Evolutionary conservation across 92 coral and sea anemone genomes (phyloP).

Genomic region (Palythoa grandiflora): DNA sequence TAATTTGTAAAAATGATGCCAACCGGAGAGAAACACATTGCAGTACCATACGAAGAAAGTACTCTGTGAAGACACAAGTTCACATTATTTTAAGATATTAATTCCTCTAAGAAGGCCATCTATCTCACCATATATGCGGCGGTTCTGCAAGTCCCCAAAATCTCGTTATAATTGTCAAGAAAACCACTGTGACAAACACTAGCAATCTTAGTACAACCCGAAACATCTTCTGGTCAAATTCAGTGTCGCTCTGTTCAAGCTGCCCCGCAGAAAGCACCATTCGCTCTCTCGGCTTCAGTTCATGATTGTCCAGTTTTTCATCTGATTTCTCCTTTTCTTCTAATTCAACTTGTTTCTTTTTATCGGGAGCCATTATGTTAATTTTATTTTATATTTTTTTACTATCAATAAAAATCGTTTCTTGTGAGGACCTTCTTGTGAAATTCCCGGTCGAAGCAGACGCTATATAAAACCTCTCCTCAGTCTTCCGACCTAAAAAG

Average conservation of each 20-base stretch:
- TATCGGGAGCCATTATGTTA: conserved; percentile 25
- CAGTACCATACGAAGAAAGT: background rate
- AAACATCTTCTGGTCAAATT: conserved; percentile 33
- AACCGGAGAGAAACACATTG: background rate
- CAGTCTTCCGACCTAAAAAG: conserved; percentile 5
- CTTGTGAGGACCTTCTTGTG: conserved; percentile 31
- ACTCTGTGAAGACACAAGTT: background rate
- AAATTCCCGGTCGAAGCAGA: conserved; percentile 48
- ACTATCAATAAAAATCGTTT: background rate
- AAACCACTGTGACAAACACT: conserved; percentile 71
- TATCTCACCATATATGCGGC: conserved; percentile 94
- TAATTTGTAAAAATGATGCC: background rate
- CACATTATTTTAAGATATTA: background rate
- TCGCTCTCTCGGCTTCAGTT: background rate
- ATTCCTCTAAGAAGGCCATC: conserved; percentile 53
- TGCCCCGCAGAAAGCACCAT: background rate
- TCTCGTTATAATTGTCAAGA: conserved; percentile 82
- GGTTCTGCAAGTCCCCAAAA: conserved; percentile 83
- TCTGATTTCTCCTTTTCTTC: conserved; percentile 15
- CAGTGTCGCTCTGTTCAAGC: conserved; percentile 18
- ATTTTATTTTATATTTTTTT: background rate
- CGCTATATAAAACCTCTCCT: background rate
- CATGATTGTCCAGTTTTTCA: background rate
- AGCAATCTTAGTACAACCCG: conserved; percentile 54
- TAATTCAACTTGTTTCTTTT: background rate